Evolutionary conservation across 2,113 vertebrate species (phyloP).

Genomic region (Pteruthius melanotis): DNA sequence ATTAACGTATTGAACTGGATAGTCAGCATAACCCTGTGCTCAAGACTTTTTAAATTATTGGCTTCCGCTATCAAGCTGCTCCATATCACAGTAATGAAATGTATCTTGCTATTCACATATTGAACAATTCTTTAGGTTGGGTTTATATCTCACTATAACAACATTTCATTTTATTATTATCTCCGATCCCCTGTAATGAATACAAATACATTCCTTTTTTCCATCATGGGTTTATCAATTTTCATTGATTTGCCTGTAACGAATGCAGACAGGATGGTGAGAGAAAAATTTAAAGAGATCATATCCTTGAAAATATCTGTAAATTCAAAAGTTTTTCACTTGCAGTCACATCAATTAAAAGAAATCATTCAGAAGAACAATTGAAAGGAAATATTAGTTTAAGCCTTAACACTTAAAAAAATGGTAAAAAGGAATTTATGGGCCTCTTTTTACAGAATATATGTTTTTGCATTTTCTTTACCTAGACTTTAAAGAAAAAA

Average conservation of each 20-base stretch:
- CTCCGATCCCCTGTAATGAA: conserved; percentile 73
- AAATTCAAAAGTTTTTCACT: conserved; percentile 50
- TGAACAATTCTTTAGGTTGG: conserved; percentile 77
- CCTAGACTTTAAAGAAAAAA: not conserved
- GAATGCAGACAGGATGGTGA: conserved; percentile 55
- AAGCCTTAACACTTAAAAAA: conserved; percentile 24
- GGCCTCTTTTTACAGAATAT: not conserved
- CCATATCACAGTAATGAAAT: conserved; percentile 74
- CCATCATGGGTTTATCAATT: conserved; percentile 78
- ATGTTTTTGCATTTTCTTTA: not conserved
- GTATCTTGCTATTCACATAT: conserved; percentile 71
- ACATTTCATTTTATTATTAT: conserved; percentile 79
- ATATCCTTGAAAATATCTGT: conserved; percentile 61
- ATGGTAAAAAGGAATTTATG: not conserved
- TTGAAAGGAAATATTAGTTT: conserved; percentile 38
- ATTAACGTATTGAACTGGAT: conserved; percentile 84
- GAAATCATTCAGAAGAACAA: conserved; percentile 56
- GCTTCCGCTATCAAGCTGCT: conserved; percentile 71
- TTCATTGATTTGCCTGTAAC: conserved; percentile 75
- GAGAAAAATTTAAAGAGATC: conserved; percentile 18
- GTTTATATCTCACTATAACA: conserved; percentile 78
- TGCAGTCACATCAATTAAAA: conserved; percentile 56
- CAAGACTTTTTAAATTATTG: conserved; percentile 78
- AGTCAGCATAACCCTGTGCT: conserved; percentile 79
- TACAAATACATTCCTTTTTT: conserved; percentile 73